phyloP scores from a whole-genome alignment of 2,888 invertebrate genomes.

The Listrodromus nycthemerus region DNA sequence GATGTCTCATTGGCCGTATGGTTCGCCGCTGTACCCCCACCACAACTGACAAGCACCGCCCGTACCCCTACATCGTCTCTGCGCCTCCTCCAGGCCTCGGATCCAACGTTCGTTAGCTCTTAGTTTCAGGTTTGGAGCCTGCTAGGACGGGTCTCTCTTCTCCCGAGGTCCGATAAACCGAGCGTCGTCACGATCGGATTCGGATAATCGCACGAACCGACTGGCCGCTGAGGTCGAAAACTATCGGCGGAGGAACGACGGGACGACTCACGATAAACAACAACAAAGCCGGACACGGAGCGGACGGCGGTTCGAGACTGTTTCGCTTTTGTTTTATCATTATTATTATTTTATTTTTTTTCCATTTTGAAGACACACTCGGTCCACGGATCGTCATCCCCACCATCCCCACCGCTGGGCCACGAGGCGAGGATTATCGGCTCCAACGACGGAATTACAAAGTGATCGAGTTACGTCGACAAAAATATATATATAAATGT shows the following conservation, averaged over 20 bases:
- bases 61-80: conserved; percentile 75
- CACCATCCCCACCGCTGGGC: background rate
- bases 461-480: conserved; percentile 17
- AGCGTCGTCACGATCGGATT: conserved; percentile 40
- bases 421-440: conserved; percentile 41
- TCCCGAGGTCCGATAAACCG: conserved; percentile 70
- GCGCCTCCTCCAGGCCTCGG: conserved; percentile 83
- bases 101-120: conserved; percentile 84
- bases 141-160: conserved; percentile 84
- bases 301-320: background rate
- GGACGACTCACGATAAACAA: background rate
- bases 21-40: conserved; percentile 80
- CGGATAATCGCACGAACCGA: conserved; percentile 22
- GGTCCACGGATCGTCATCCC: conserved; percentile 14
- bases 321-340: background rate
- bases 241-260: conserved; percentile 5
- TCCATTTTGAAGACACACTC: background rate
- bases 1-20: conserved; percentile 76
- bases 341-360: background rate
- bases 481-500: too few relatives aligned
- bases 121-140: conserved; percentile 85
- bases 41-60: conserved; percentile 73
- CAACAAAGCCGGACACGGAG: background rate
- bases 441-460: conserved; percentile 12
- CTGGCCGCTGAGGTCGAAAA: conserved; percentile 10